Evolutionary conservation across 2,888 invertebrate genomes (phyloP), one percentile per base, ranked within the genome.

Genomic region (Lottia scabra): DNA sequence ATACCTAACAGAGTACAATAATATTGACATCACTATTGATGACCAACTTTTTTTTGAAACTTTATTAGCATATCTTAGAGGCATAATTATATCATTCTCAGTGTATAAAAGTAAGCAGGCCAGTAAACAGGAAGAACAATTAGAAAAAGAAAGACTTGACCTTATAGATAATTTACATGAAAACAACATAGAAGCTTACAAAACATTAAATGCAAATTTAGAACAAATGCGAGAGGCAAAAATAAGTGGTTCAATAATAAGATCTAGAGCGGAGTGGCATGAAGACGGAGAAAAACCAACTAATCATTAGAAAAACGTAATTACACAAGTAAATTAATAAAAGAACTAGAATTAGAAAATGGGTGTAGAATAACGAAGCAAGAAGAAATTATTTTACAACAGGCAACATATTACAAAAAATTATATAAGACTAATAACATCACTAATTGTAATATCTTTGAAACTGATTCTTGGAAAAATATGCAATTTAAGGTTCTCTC

Each of bases 281-380:
- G 46, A 67, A 19, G 5, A 72, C n/a, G 69, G 68, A 19, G 65
- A 65, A 62, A 72, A 72, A 69, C 68, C 65, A 46, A 48, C 48
- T 15, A 65, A 72, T 72, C 65, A 56, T 69, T 69, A 44, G 62
- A 68, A 72, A 46, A 16, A 43, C 48, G 72, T 43, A 72, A 69
- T 48, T 68, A 68, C 30, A 26, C 65, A 56, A 68, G 44, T 27
- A 72, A 65, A 68, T 48, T 65, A 26, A 48, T 72, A 15, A 72
- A 16, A 30, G 64, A 65, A 19, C 16, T 72, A 3, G 46, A 44
- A 30, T 30, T 30, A 27, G 64, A 63, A 26, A 26, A 68, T 19
- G 26, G 68, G 5, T 63, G 64, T 30, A 30, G 19, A 4, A 38
- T 46, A 23, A 67, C 68, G 16, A 16, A 63, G 12, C 64, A 72